Evolutionary conservation across 2,888 invertebrate species (phyloP).

Genomic region (Zaprionus obscuricornis): DNA sequence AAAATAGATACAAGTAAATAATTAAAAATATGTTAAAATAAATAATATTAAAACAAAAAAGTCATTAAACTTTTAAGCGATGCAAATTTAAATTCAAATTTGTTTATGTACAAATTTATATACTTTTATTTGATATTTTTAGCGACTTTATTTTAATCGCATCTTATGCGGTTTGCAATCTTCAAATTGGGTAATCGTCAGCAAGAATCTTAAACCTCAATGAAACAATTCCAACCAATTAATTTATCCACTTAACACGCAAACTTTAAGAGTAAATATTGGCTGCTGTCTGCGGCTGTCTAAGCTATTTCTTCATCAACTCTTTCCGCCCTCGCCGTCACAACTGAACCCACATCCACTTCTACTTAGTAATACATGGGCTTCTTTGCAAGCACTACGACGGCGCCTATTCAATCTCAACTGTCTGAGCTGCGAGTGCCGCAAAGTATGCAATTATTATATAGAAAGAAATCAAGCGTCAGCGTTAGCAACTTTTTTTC

Average conservation of each 20-base stretch:
- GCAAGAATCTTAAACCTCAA: conserved; percentile 47
- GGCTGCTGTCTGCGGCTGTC: conserved; percentile 44
- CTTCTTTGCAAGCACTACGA: neutral
- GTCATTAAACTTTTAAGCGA: too few relatives aligned
- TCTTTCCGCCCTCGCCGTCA: neutral
- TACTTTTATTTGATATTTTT: neutral
- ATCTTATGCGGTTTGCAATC: conserved; percentile 2
- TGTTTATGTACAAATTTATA: neutral
- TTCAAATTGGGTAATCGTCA: neutral
- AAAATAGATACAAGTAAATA: too few relatives aligned
- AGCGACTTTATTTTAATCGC: too few relatives aligned
- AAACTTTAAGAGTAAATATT: conserved; percentile 74
- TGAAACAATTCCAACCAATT: conserved; percentile 72
- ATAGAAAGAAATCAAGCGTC: conserved; percentile 60
- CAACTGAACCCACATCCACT: neutral
- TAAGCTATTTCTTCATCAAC: too few relatives aligned
- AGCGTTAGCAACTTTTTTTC: conserved; percentile 26
- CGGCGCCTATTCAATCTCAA: conserved; percentile 28
- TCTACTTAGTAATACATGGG: too few relatives aligned
- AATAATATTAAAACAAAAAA: too few relatives aligned
- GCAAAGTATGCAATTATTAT: conserved; percentile 71
- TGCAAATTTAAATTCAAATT: too few relatives aligned
- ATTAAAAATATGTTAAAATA: too few relatives aligned
- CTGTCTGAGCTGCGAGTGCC: conserved; percentile 10
- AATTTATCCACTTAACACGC: conserved; percentile 76